Evolutionary conservation across 1,140 invertebrate genomes (phyloP), one percentile per base, ranked within the genome.

Genomic region (Lutraria rhynchaena): DNA sequence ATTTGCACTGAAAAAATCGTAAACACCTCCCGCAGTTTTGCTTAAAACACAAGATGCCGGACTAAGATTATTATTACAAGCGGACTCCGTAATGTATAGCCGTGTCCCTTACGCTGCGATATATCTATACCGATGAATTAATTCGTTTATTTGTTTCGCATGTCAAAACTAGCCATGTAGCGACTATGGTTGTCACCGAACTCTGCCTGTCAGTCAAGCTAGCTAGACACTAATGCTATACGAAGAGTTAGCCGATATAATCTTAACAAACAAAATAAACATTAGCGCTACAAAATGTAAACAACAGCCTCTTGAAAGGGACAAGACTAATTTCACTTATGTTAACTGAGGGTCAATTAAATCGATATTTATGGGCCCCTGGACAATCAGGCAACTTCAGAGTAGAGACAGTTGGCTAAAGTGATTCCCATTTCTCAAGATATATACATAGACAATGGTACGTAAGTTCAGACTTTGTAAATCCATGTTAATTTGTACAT

Each of bases 331-430:
- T 75, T 58, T 75, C 57, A 27, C 53, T 60, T n/a, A 58, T 75
- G 71, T 75, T 58, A 41, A 75, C 31, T 60, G 31, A 58, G 24
- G 71, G 71, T 75, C 71, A 75, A 75, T 75, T 75, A 60, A 75
- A 75, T 75, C 57, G 51, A 75, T 46, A 75, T 75, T 75, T 75
- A 75, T 61, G 55, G 17, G 29, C 3, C 1, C n/a, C 27, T n/a
- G 55, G 73, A 75, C 73, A 75, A 75, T 61, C 15, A 24, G 58
- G 58, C 24, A 44, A 51, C 46, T 41, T 60, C 24, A 57, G 22
- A 13, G 58, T 49, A 44, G 73, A 57, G 73, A 75, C 73, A 49
- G 73, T 61, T 17, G 29, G 41, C 53, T 60, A 33, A 27, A 17
- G 27, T 41, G 37, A 22, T 15, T 31, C 35, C 46, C 55, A 75